Evolutionary conservation across 2,888 invertebrate genomes (phyloP), one percentile per base, ranked within the genome.

Genomic region (Phyllotreta striolata): DNA sequence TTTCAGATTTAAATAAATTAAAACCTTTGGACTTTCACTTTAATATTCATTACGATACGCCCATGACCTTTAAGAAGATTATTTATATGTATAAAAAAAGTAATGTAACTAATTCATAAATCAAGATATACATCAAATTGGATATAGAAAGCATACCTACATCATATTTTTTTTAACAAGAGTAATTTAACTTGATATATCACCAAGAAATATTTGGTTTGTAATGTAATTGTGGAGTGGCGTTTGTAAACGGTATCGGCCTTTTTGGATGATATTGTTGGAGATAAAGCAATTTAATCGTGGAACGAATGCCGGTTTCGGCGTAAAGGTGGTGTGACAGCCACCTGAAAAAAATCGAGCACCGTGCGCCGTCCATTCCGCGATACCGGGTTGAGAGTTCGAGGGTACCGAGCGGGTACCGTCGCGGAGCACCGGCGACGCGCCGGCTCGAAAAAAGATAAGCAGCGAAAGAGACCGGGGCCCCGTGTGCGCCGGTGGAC

Each of bases 401-500:
- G 51, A 59, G 58, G 24, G 41, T 24, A 24, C 24, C 24, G 24
- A 4, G n/a, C n/a, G 47, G 12, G 43, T 49, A 58, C 34, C 49
- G 37, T 49, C 46, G 51, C 39, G 39, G 47, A 59, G 52, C 49
- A 49, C 24, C 6, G 44, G 24, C 24, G 24, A 24, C 24, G 24
- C 24, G 4, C 24, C 24, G 24, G 24, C 24, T 24, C 24, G 2
- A 24, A 24, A 38, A 58, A 57, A 43, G 46, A 52, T 52, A 52
- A 52, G 49, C 34, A 49, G 35, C 12, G 41, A 49, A 49, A 34
- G 44, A 58, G n/a, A n/a, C n/a, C n/a, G n/a, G 56, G 54, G 24
- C 24, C 38, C 13, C 8, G 49, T 49, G 54, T 71, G 68, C 43
- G 72, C 24, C 72, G 69, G 72, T 71, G 73, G 73, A 70, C 73